phyloP scores from a whole-genome alignment of 23 tunicate species.

The Diplosoma virens region DNA sequence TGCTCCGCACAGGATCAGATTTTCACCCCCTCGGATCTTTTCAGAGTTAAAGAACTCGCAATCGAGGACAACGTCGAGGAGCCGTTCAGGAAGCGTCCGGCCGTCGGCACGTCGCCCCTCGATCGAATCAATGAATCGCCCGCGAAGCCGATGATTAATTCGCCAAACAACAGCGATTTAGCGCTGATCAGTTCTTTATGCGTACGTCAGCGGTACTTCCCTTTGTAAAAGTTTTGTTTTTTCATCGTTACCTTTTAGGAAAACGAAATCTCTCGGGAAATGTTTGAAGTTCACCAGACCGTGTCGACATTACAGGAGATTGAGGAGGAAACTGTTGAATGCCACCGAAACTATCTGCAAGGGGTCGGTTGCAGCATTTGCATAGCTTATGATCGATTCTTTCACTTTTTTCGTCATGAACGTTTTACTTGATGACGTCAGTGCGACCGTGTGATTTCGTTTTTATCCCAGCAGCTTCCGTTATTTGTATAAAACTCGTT shows the following conservation, averaged over 20 bases:
- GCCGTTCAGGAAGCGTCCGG: conserved; percentile 44
- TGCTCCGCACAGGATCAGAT: too few species aligned
- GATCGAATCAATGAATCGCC: conserved; percentile 32
- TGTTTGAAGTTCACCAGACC: conserved; percentile 90
- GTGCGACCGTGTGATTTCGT: too few species aligned
- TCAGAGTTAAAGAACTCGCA: conserved; percentile 61
- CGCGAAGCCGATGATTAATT: background rate
- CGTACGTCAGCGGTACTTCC: conserved; percentile 53
- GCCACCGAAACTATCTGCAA: conserved; percentile 72
- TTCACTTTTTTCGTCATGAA: too few species aligned
- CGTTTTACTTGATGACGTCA: too few species aligned
- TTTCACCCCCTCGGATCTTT: too few species aligned
- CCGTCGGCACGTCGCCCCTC: conserved; percentile 12
- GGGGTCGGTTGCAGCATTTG: conserved; percentile 54
- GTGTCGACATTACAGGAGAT: conserved; percentile 88
- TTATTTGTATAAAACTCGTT: too few species aligned
- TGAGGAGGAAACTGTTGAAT: conserved; percentile 91
- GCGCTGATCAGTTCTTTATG: conserved; percentile 63
- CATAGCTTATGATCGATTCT: too few species aligned
- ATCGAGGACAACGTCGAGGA: conserved; percentile 49
- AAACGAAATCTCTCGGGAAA: conserved; percentile 87
- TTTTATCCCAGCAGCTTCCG: too few species aligned
- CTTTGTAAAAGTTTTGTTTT: background rate
- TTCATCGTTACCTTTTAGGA: conserved; percentile 35
- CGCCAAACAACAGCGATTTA: conserved; percentile 67